A percentile compares a stretch with the other conserved stretches of the same genome.
Evolutionary conservation across 2,888 invertebrate genomes (phyloP).

Genomic region (Cepaea hortensis): DNA sequence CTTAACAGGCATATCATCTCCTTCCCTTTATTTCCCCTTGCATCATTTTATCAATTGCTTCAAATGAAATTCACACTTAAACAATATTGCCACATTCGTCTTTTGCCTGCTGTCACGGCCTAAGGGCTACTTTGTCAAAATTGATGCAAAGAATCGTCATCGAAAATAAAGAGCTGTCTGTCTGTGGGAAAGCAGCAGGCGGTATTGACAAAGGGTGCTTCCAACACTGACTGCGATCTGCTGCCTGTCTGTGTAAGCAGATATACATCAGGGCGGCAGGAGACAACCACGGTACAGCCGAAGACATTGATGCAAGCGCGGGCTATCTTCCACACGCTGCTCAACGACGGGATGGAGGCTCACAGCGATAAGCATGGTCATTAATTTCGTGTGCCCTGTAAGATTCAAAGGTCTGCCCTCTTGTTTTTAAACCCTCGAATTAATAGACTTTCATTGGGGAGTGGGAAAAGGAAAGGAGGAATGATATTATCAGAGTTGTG

Average conservation of each 20-base stretch:
- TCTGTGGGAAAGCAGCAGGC: slow-evolving; percentile 16
- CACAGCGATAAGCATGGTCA: neutral
- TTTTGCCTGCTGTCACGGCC: neutral
- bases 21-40: too few species aligned
- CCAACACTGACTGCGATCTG: neutral
- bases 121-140: slow-evolving; percentile 17
- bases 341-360: neutral
- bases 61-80: too few species aligned
- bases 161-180: slow-evolving; percentile 2
- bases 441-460: too few species aligned
- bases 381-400: neutral
- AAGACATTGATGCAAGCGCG: neutral
- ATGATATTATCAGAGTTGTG: neutral
- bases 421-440: neutral
- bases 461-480: neutral
- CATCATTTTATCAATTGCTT: too few species aligned
- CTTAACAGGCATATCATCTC: too few species aligned
- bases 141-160: slow-evolving; percentile 11
- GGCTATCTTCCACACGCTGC: neutral
- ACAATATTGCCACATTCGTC: neutral
- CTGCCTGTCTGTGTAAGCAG: neutral
- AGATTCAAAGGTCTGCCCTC: neutral
- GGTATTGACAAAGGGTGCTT: slow-evolving; percentile 20
- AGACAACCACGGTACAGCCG: neutral
- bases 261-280: neutral